Percentiles rank a stretch among this genome's conserved stretches.
Conservation (phyloP, 2,888 invertebrate genomes). For the Harmothoe impar region DNA sequence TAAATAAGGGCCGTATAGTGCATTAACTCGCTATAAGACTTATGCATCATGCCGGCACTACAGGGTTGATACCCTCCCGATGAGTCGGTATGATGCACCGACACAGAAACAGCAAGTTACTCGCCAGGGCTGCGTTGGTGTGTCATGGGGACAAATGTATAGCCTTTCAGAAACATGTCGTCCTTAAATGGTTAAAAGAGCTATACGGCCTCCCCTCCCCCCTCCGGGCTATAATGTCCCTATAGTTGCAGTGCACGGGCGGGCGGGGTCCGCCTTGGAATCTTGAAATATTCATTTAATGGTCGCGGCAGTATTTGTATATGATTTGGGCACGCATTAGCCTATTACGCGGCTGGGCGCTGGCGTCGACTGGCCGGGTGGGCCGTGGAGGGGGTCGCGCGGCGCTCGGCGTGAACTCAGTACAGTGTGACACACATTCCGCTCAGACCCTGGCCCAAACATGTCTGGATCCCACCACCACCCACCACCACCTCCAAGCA, state of each 20-base stretch:
- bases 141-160: too few relatives aligned
- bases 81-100: too few relatives aligned
- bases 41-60: too few relatives aligned
- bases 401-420: neutral
- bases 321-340: constrained; percentile 27
- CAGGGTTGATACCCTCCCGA: too few relatives aligned
- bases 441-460: constrained; percentile 21
- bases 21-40: too few relatives aligned
- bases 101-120: too few relatives aligned
- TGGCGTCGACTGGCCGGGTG: constrained; percentile 4
- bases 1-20: too few relatives aligned
- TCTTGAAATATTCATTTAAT: constrained; percentile 55
- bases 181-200: neutral
- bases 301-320: constrained; percentile 42
- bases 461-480: neutral
- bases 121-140: too few relatives aligned
- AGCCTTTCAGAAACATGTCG: too few relatives aligned
- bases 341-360: constrained; percentile 51
- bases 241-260: neutral
- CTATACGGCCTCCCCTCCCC: neutral
- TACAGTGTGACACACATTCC: constrained; percentile 34
- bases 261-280: constrained; percentile 44
- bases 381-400: neutral
- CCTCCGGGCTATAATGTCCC: neutral
- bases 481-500: neutral